phyloP scores from a whole-genome alignment of 2,888 invertebrate genomes.

The Netelia inedita region DNA sequence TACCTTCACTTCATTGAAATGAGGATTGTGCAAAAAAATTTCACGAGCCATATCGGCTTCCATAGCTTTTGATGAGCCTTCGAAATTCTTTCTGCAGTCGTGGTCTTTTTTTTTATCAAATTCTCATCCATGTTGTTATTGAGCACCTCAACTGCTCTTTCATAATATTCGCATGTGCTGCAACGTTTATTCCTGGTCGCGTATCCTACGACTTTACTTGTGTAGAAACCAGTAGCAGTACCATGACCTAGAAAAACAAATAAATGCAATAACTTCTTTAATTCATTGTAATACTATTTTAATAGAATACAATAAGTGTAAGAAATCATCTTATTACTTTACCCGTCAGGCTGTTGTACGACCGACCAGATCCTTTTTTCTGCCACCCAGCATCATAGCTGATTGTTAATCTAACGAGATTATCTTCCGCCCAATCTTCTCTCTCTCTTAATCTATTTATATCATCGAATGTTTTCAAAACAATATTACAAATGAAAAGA shows the following conservation, averaged over 20 bases:
- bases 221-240: conserved; percentile 24
- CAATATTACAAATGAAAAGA: background rate
- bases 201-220: background rate
- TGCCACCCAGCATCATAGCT: conserved; percentile 64
- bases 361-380: conserved; percentile 60
- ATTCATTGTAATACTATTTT: background rate
- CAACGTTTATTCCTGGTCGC: background rate
- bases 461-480: background rate
- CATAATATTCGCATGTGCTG: background rate
- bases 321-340: conserved; percentile 5
- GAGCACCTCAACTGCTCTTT: background rate
- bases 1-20: conserved; percentile 56
- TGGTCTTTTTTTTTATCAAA: background rate
- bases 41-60: conserved; percentile 65
- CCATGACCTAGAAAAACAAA: conserved; percentile 2
- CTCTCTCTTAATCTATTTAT: conserved; percentile 4
- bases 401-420: conserved; percentile 7
- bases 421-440: background rate
- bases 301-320: background rate
- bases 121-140: conserved; percentile 2
- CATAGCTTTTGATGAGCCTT: conserved; percentile 69
- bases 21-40: conserved; percentile 51
- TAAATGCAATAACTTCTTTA: background rate
- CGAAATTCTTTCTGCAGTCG: conserved; percentile 44
- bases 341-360: conserved; percentile 64